Conservation (phyloP, 2,888 invertebrate genomes). For the Bibio marci region DNA sequence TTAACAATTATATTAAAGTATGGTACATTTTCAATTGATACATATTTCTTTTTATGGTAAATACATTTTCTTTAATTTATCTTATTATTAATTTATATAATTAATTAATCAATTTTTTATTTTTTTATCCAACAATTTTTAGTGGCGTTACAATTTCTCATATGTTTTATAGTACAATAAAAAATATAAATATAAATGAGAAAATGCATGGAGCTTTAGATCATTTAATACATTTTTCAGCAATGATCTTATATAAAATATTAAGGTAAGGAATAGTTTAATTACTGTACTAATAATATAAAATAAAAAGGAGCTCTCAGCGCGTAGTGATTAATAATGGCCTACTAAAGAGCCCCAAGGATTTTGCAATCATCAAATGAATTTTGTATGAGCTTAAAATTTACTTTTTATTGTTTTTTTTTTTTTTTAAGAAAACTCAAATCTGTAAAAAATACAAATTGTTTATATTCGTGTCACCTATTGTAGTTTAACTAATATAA, state of each 20-base stretch:
- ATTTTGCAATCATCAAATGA: too few relatives aligned
- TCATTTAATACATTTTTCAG: conserved; percentile 33
- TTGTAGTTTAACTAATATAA: too few relatives aligned
- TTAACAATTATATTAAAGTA: conserved; percentile 35
- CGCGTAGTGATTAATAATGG: too few relatives aligned
- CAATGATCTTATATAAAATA: conserved; percentile 35
- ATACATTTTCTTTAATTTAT: conserved; percentile 3
- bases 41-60: conserved; percentile 45
- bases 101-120: conserved; percentile 1
- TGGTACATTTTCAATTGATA: conserved; percentile 40
- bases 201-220: conserved; percentile 30
- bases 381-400: too few relatives aligned
- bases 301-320: too few relatives aligned
- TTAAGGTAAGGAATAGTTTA: conserved; percentile 32
- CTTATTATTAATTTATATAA: neutral
- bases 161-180: conserved; percentile 39
- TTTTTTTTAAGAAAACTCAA: too few relatives aligned
- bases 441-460: too few relatives aligned
- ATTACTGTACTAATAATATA: neutral
- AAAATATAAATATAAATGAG: conserved; percentile 32
- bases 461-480: too few relatives aligned
- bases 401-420: too few relatives aligned
- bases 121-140: conserved; percentile 14
- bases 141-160: conserved; percentile 43
- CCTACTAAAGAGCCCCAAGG: too few relatives aligned